phyloP scores from a whole-genome alignment of 2,888 invertebrate genomes.

The Agrilus cyanescens region DNA sequence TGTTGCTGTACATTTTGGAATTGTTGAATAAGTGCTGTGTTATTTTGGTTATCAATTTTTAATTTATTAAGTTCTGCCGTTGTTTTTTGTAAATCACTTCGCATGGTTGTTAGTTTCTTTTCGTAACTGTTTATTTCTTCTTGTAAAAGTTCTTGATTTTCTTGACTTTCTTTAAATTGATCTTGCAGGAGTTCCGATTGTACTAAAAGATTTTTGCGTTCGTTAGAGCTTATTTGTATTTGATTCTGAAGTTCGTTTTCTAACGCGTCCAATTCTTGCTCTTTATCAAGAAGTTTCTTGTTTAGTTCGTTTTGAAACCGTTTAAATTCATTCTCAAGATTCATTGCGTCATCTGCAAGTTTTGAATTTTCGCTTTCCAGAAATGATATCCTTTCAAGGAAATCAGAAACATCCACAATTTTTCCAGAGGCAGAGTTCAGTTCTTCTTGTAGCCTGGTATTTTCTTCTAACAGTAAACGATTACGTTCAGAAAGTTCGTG shows the following conservation, averaged over 20 bases:
- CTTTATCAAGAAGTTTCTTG: slow-evolving; percentile 31
- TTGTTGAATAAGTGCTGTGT: slow-evolving; percentile 7
- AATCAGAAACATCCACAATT: slow-evolving; percentile 18
- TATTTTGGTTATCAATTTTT: slow-evolving; percentile 12
- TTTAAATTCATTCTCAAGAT: slow-evolving; percentile 40
- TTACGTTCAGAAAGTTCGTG: slow-evolving; percentile 43
- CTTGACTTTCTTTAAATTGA: slow-evolving; percentile 24
- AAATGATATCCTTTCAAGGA: slow-evolving; percentile 30
- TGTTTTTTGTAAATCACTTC: slow-evolving; percentile 8
- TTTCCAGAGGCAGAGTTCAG: slow-evolving; percentile 8
- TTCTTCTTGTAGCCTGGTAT: slow-evolving; percentile 11
- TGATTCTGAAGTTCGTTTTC: slow-evolving; percentile 40
- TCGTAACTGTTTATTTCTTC: slow-evolving; percentile 18
- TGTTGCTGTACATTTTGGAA: slow-evolving; percentile 4
- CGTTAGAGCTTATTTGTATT: slow-evolving; percentile 24
- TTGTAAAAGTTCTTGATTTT: slow-evolving; percentile 16
- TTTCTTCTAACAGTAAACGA: slow-evolving; percentile 31
- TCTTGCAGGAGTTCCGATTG: slow-evolving; percentile 36
- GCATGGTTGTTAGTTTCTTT: slow-evolving; percentile 14
- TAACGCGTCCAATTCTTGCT: slow-evolving; percentile 37
- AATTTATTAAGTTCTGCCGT: slow-evolving; percentile 10
- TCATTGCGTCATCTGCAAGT: slow-evolving; percentile 38
- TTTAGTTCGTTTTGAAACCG: slow-evolving; percentile 34
- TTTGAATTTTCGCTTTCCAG: slow-evolving; percentile 39
- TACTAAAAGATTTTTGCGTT: slow-evolving; percentile 27